Conservation (phyloP, 2,113 vertebrate genomes). For the Rattus rattus region DNA sequence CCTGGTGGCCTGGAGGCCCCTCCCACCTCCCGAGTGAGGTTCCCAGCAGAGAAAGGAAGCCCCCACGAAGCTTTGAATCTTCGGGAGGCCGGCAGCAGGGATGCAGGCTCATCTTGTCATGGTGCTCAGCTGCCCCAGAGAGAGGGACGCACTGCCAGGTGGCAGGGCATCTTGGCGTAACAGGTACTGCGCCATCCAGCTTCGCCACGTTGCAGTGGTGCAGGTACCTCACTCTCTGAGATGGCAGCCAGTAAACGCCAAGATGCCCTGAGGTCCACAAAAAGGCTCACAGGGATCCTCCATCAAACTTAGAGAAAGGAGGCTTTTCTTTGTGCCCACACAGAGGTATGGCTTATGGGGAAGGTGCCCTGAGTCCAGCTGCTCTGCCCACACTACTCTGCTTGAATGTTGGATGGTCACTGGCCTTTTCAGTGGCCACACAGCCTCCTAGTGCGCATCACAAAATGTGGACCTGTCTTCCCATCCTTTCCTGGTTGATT, state of each 20-base stretch:
- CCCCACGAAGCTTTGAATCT: background rate
- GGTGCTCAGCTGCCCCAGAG: background rate
- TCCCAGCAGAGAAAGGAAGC: background rate
- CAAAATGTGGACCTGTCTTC: fast-evolving
- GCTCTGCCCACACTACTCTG: fast-evolving
- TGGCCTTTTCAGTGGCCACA: background rate
- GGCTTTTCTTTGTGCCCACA: background rate
- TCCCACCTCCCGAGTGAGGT: fast-evolving
- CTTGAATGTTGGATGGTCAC: fast-evolving
- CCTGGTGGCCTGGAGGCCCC: background rate
- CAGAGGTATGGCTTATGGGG: background rate
- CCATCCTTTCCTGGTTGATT: fast-evolving
- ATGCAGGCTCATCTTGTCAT: background rate
- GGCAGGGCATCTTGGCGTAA: too few species aligned
- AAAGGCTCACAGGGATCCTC: background rate
- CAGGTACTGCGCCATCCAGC: fast-evolving
- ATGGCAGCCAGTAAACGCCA: background rate
- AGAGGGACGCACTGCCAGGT: background rate
- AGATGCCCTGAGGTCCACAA: background rate
- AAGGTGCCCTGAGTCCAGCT: background rate
- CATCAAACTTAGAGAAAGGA: background rate
- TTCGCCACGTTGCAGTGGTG: fast-evolving
- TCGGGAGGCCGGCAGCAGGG: background rate
- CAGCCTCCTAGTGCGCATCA: background rate
- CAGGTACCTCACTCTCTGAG: fast-evolving